Conservation (phyloP, 2,113 vertebrate species). For the Origma solitaria region DNA sequence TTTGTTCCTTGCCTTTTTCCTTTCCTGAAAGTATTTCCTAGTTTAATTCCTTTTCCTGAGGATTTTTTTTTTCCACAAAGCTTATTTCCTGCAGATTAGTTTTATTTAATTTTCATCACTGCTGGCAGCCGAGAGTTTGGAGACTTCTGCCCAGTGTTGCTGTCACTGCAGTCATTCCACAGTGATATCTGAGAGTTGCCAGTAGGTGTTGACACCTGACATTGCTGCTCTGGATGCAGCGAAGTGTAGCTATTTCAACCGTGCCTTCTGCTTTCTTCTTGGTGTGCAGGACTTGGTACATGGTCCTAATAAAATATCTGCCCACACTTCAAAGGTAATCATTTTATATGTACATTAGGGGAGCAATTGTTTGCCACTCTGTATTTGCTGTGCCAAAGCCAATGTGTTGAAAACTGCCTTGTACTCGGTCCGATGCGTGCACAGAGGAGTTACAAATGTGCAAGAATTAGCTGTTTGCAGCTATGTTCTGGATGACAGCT, state of each 20-base stretch:
- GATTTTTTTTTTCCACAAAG: background rate
- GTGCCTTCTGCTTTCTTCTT: background rate
- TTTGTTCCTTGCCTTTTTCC: background rate
- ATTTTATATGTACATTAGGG: background rate
- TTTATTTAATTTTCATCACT: background rate
- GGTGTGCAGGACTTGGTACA: background rate
- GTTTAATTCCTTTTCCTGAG: background rate
- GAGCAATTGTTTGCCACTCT: background rate
- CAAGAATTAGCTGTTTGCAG: background rate
- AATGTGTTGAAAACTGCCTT: background rate
- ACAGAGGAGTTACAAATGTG: background rate
- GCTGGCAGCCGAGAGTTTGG: background rate
- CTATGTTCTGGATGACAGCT: background rate
- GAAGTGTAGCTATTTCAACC: background rate
- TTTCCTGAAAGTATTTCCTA: background rate
- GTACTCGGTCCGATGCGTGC: fast-evolving
- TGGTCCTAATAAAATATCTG: background rate
- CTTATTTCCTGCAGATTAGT: background rate
- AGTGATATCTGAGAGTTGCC: background rate
- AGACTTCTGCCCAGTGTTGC: background rate
- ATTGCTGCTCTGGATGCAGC: background rate
- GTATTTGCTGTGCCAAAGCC: background rate
- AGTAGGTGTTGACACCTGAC: background rate
- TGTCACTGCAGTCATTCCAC: background rate
- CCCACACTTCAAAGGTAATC: background rate